These are phyloP conservation scores for Gymnocephalus cernua DNA, from an alignment of 2,113 vertebrate genomes.

Conservation along the genomic window DNA sequence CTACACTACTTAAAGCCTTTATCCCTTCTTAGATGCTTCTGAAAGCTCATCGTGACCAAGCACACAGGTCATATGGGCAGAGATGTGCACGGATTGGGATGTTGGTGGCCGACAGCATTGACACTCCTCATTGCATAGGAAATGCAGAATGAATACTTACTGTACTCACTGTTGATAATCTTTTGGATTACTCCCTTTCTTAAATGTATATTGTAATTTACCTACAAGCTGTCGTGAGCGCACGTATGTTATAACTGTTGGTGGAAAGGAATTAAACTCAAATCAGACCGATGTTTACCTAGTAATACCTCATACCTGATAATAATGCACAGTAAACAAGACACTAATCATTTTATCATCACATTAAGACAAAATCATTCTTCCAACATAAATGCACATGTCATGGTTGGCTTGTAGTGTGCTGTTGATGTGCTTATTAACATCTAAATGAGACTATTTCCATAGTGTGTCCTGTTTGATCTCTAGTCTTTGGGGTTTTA, in stretches of 20 bases:
- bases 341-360: slow-evolving; percentile 2
- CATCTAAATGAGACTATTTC: slow-evolving; percentile 21
- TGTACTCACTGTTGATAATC: slow-evolving; percentile 26
- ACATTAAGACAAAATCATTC: not conserved
- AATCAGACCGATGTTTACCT: slow-evolving; percentile 38
- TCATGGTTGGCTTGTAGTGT: not conserved
- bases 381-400: not conserved
- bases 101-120: slow-evolving; percentile 29
- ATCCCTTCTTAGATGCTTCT: slow-evolving; percentile 56
- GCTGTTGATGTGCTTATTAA: slow-evolving; percentile 1
- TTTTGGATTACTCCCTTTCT: slow-evolving; percentile 16
- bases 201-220: slow-evolving; percentile 3
- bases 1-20: slow-evolving; percentile 69
- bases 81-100: slow-evolving; percentile 45
- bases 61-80: slow-evolving; percentile 33
- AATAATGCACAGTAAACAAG: slow-evolving; percentile 4
- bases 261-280: not conserved
- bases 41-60: slow-evolving; percentile 46
- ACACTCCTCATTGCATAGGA: slow-evolving; percentile 59
- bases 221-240: not conserved
- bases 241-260: not conserved
- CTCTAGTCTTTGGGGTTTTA: slow-evolving; percentile 25
- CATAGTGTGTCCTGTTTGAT: slow-evolving; percentile 35
- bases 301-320: not conserved
- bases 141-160: slow-evolving; percentile 28